Evolutionary conservation across 2,888 invertebrate genomes (phyloP).

Genomic region (Caenorhabditis sp.): DNA sequence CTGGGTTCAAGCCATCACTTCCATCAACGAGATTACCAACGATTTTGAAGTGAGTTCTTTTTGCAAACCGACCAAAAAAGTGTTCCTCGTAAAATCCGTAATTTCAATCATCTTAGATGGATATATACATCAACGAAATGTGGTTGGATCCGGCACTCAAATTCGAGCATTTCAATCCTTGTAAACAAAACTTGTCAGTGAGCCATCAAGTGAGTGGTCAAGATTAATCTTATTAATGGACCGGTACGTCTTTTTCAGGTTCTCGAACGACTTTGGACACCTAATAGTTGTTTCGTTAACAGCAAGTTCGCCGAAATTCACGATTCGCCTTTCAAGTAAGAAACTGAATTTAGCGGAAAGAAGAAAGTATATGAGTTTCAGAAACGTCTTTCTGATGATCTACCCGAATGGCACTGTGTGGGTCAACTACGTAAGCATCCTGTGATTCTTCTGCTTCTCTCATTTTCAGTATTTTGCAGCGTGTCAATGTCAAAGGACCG

Average conservation of each 20-base stretch:
- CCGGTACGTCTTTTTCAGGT: slow-evolving; percentile 58
- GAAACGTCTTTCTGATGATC: slow-evolving; percentile 81
- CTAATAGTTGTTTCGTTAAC: slow-evolving; percentile 81
- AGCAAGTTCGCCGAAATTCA: slow-evolving; percentile 82
- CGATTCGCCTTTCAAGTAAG: slow-evolving; percentile 81
- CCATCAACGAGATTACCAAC: slow-evolving; percentile 82
- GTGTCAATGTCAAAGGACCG: slow-evolving; percentile 83
- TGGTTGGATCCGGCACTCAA: slow-evolving; percentile 81
- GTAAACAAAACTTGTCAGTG: slow-evolving; percentile 82
- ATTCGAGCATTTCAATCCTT: slow-evolving; percentile 82
- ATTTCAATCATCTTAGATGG: slow-evolving; percentile 74
- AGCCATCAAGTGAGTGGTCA: slow-evolving; percentile 78
- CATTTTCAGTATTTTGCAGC: slow-evolving; percentile 65
- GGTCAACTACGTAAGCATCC: slow-evolving; percentile 81
- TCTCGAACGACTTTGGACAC: slow-evolving; percentile 77
- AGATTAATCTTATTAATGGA: slow-evolving; percentile 26
- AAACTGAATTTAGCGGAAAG: background rate
- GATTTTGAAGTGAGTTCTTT: slow-evolving; percentile 81
- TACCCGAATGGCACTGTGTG: slow-evolving; percentile 82
- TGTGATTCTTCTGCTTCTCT: background rate
- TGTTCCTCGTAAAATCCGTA: background rate
- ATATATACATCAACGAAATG: slow-evolving; percentile 83
- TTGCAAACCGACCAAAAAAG: background rate
- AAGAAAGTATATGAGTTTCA: slow-evolving; percentile 22
- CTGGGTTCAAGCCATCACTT: slow-evolving; percentile 83